These are phyloP conservation scores for Plebejus anna DNA, from an alignment of 2,888 invertebrate species.

Conservation along the genomic window DNA sequence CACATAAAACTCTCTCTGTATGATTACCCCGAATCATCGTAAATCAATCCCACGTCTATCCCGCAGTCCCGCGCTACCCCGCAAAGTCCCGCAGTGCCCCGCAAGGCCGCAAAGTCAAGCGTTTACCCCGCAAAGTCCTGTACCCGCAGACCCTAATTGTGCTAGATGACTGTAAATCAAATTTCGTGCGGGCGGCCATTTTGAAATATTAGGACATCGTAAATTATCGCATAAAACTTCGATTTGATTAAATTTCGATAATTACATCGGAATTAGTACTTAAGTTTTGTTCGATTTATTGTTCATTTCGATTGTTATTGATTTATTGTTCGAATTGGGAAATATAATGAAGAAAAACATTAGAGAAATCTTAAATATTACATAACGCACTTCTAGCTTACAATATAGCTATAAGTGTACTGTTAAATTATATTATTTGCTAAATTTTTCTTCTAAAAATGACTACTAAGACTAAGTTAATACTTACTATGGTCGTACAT, in stretches of 20 bases:
- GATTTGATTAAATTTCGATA: constrained; percentile 21
- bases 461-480: neutral
- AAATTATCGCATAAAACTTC: constrained; percentile 43
- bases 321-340: neutral
- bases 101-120: constrained; percentile 54
- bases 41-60: constrained; percentile 66
- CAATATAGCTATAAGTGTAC: too few species aligned
- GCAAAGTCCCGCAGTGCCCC: constrained; percentile 58
- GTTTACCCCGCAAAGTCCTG: constrained; percentile 43
- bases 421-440: neutral
- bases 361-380: neutral
- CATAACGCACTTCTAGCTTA: neutral
- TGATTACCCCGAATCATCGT: constrained; percentile 73
- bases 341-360: neutral
- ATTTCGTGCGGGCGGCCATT: constrained; percentile 63
- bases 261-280: constrained; percentile 24
- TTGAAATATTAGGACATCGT: constrained; percentile 49
- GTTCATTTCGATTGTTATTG: neutral
- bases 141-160: constrained; percentile 63
- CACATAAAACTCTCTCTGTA: constrained; percentile 58
- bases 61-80: constrained; percentile 49
- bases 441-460: neutral
- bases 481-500: neutral
- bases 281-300: constrained; percentile 23
- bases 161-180: constrained; percentile 71